Evolutionary conservation across 2,888 invertebrate species (phyloP).

Genomic region (Petrolisthes manimaculis): DNA sequence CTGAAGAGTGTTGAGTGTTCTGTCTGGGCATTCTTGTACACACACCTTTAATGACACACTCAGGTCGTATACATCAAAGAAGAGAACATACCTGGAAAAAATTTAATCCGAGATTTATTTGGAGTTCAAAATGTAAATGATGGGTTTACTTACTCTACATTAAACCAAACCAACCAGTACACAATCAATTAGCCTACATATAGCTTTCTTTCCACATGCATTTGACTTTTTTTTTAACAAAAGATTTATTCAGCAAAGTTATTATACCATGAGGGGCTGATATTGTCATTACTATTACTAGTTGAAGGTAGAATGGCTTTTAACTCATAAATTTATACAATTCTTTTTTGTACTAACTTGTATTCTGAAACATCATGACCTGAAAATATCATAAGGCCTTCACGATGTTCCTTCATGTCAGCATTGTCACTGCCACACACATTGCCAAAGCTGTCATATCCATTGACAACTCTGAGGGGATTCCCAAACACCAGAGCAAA

Average conservation of each 20-base stretch:
- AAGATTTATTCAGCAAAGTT: not conserved
- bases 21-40: slow-evolving; percentile 87
- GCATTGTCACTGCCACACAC: slow-evolving; percentile 91
- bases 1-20: slow-evolving; percentile 75
- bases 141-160: too few species aligned
- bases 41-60: slow-evolving; percentile 87
- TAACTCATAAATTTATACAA: too few species aligned
- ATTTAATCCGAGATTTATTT: too few species aligned
- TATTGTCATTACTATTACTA: too few species aligned
- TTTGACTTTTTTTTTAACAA: too few species aligned
- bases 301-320: too few species aligned
- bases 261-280: not conserved
- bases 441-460: slow-evolving; percentile 94
- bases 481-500: slow-evolving; percentile 91
- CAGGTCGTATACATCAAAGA: slow-evolving; percentile 84
- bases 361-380: slow-evolving; percentile 46
- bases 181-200: too few species aligned
- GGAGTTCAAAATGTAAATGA: too few species aligned
- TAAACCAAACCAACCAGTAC: too few species aligned
- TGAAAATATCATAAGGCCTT: slow-evolving; percentile 25
- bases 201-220: too few species aligned
- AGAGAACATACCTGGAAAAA: slow-evolving; percentile 75
- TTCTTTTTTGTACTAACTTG: slow-evolving; percentile 17
- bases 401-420: slow-evolving; percentile 75
- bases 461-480: slow-evolving; percentile 87